Percentiles rank a stretch among this genome's conserved stretches.
Evolutionary conservation across 2,888 invertebrate species (phyloP).

Genomic region (Brachyopa scutellaris): DNA sequence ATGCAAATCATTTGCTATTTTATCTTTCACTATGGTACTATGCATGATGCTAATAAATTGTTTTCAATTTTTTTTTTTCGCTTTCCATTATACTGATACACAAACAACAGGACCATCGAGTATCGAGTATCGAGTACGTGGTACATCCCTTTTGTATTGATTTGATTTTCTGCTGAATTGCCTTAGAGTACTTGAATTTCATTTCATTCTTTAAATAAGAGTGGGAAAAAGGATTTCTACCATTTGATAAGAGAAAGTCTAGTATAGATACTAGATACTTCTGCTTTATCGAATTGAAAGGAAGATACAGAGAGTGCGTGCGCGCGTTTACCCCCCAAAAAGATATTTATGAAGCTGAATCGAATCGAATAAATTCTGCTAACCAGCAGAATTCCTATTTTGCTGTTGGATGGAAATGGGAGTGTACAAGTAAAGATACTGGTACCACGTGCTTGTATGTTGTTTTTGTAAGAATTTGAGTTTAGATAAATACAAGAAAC

Average conservation of each 20-base stretch:
- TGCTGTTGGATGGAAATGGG: neutral
- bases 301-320: conserved; percentile 36
- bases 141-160: conserved; percentile 65
- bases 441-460: no score
- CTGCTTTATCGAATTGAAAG: conserved; percentile 28
- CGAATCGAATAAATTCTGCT: conserved; percentile 43
- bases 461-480: no score
- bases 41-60: conserved; percentile 72
- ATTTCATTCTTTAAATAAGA: conserved; percentile 51
- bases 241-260: conserved; percentile 50
- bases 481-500: no score
- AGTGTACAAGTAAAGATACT: no score
- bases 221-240: conserved; percentile 51
- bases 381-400: conserved; percentile 10
- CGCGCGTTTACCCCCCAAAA: neutral
- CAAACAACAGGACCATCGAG: conserved; percentile 19
- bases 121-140: neutral
- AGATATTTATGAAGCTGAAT: conserved; percentile 57
- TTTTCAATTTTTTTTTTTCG: conserved; percentile 25
- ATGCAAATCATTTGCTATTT: conserved; percentile 72
- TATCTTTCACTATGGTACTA: conserved; percentile 65
- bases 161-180: conserved; percentile 72
- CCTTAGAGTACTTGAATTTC: conserved; percentile 65
- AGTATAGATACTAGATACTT: neutral
- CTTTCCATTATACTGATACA: conserved; percentile 29